phyloP scores from a whole-genome alignment of 2,797 vertebrate genomes.

The Mus minutoides region DNA sequence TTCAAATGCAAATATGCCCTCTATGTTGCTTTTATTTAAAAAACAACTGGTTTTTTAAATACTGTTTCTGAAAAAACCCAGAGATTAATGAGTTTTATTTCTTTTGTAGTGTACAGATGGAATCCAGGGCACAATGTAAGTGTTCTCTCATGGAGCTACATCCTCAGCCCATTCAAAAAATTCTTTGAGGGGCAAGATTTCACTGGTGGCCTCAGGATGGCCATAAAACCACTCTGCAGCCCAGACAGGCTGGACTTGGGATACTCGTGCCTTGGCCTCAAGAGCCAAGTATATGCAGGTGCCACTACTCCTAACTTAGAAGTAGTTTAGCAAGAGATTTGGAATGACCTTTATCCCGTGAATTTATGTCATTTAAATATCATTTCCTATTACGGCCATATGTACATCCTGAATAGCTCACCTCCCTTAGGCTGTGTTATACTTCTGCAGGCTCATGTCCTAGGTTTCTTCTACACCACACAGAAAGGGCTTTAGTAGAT shows the following conservation, averaged over 20 bases:
- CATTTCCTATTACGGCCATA: not conserved
- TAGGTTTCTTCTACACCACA: not conserved
- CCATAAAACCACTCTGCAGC: not conserved
- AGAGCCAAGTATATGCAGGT: not conserved
- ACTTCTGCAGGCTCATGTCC: not conserved
- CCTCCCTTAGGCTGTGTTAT: not conserved
- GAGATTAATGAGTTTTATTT: not conserved
- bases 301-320: not conserved
- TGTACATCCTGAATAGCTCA: not conserved
- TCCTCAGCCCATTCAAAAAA: not conserved
- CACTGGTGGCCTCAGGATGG: not conserved
- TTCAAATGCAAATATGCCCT: not conserved
- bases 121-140: not conserved
- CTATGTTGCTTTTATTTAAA: not conserved
- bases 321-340: not conserved
- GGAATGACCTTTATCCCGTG: not conserved
- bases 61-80: slow-evolving; percentile 30
- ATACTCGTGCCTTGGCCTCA: not conserved
- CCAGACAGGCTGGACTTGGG: not conserved
- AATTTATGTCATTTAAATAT: slow-evolving; percentile 37
- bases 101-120: not conserved
- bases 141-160: not conserved
- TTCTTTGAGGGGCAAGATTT: not conserved
- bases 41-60: not conserved
- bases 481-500: not conserved